Evolutionary conservation across 1,140 invertebrate species (phyloP).

Genomic region (Zophobas morio): DNA sequence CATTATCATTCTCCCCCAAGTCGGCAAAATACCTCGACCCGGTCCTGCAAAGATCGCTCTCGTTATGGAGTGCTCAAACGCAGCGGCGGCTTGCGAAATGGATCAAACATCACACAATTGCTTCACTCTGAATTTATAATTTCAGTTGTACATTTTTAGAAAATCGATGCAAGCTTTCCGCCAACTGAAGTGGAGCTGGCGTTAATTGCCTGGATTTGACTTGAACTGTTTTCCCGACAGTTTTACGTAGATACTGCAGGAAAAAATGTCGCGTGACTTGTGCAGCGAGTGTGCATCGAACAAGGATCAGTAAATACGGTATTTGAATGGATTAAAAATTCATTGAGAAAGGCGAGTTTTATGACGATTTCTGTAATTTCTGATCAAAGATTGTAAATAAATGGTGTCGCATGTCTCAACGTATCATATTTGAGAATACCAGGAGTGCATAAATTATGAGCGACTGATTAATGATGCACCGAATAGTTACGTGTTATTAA

Average conservation of each 20-base stretch:
- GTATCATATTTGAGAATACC: too few species aligned
- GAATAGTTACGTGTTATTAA: too few species aligned
- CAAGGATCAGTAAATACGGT: conserved; percentile 10
- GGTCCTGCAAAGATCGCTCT: neutral
- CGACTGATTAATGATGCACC: too few species aligned
- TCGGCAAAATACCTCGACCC: too few species aligned
- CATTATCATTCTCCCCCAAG: too few species aligned
- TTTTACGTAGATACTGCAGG: neutral
- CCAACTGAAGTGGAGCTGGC: neutral
- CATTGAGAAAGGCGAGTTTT: conserved; percentile 1
- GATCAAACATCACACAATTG: conserved; percentile 26
- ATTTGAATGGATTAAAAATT: conserved; percentile 21
- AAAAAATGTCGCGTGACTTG: conserved; percentile 13
- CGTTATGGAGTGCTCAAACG: conserved; percentile 19
- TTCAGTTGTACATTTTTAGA: conserved; percentile 19
- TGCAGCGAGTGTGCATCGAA: neutral
- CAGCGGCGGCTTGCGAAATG: conserved; percentile 21
- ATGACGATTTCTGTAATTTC: neutral
- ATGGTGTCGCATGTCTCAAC: too few species aligned
- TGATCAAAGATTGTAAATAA: neutral
- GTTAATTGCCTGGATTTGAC: neutral
- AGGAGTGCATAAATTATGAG: too few species aligned
- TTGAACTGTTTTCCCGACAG: neutral
- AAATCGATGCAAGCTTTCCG: conserved; percentile 14
- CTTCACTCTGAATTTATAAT: conserved; percentile 33